These are phyloP conservation scores for Tupiocoris notatus DNA, from an alignment of 2,888 invertebrate species.

Conservation along the genomic window DNA sequence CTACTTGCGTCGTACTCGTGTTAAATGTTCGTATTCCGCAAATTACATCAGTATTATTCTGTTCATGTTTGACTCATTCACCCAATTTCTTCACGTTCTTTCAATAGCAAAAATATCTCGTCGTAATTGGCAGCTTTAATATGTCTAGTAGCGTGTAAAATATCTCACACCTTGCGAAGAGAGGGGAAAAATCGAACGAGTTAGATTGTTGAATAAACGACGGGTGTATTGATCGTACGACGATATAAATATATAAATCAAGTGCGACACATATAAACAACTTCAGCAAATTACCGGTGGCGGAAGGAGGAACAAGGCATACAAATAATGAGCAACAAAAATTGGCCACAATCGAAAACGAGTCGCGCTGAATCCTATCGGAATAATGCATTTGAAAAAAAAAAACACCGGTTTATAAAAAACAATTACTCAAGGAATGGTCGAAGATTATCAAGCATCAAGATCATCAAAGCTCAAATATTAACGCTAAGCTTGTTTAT, in stretches of 20 bases:
- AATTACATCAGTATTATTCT: too few relatives aligned
- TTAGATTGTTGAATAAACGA: neutral
- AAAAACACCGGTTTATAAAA: neutral
- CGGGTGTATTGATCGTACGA: slow-evolving; percentile 20
- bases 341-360: neutral
- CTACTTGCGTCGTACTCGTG: too few relatives aligned
- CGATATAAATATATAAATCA: slow-evolving; percentile 38
- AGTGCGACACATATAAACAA: slow-evolving; percentile 25
- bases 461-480: neutral
- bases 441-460: neutral
- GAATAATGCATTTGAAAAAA: neutral
- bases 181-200: neutral
- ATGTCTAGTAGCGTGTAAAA: too few relatives aligned
- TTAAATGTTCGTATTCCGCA: too few relatives aligned
- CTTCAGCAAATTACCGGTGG: neutral
- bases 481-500: too few relatives aligned
- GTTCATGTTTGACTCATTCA: too few relatives aligned
- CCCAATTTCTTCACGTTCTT: too few relatives aligned
- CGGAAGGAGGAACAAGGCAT: neutral
- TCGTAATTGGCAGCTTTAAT: too few relatives aligned
- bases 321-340: neutral
- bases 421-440: neutral
- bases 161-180: too few relatives aligned
- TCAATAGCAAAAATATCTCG: too few relatives aligned
- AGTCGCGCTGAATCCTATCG: neutral